Base-by-base conservation (phyloP, 2,888 invertebrate genomes). In the Carpatolechia fugitivella region DNA sequence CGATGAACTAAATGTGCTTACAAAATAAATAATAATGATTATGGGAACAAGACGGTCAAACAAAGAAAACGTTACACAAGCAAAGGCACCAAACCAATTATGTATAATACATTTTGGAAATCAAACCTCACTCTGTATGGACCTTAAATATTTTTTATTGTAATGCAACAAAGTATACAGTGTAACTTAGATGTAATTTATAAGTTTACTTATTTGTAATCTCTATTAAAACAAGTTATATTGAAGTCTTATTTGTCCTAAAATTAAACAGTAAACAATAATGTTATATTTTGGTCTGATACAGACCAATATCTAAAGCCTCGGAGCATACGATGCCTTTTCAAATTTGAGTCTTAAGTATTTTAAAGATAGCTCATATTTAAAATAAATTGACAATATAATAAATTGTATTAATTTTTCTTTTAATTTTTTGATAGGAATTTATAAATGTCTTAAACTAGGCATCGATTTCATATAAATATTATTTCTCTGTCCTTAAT, bases 241-340 rank as follows among this genome's bases (percentile, higher is more conserved):
- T 20, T 18, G 18, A 52, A 44, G 35, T 46, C 44, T 55, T 55
- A 57, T 53, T 52, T 57, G 40, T 51, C 30, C 40, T 51, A 38
- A 33, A 51, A 51, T 40, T 51, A 38, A 38, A 48, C 20, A 55
- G 29, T 52, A 52, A 52, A 52, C 31, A 60, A 50, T 50, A 58
- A 58, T 49, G 52, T 48, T 58, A 60, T 48, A 60, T 70, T 63
- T 72, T 78, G 81, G 78, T 88, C 88, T 88, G 88, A 88, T 88
- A 84, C 88, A 89, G 88, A 88, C 79, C 85, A 84, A 69, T 52
- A 60, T 64, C 56, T 71, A 66, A 70, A 80, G 83, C 82, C 85
- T 85, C 83, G 3, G 8, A 2, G 6, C 30, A 1, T 44, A 13
- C 11, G 44, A 44, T 44, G 44, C 44, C 44, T 44, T 29, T 20